Conservation (phyloP, 2,113 vertebrate species). For the Sander vitreus region DNA sequence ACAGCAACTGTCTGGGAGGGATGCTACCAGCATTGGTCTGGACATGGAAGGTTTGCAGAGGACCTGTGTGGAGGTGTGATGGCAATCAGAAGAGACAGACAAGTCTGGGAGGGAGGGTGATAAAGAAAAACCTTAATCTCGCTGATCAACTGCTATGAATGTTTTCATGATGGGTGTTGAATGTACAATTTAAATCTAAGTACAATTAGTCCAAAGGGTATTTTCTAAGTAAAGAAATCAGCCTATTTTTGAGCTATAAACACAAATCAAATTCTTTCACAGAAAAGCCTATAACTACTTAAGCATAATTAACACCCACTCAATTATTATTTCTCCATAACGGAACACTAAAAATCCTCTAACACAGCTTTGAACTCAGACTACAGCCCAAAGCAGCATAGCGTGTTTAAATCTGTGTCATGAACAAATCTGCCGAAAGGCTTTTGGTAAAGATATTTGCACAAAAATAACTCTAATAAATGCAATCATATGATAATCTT, state of each 20-base stretch:
- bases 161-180: neutral
- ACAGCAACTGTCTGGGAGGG: neutral
- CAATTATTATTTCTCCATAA: conserved; percentile 8
- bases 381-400: conserved; percentile 40
- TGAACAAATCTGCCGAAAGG: conserved; percentile 33
- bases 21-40: neutral
- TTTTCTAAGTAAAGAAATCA: neutral
- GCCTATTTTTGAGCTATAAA: conserved; percentile 1
- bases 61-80: neutral
- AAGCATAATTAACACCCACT: conserved; percentile 28
- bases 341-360: neutral
- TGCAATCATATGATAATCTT: conserved; percentile 14
- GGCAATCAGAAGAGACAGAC: neutral
- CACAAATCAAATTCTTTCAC: neutral
- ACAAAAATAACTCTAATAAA: conserved; percentile 43
- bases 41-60: neutral
- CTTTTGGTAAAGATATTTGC: conserved; percentile 33
- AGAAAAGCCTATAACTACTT: conserved; percentile 32
- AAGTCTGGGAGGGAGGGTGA: neutral
- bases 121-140: neutral
- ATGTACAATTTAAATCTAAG: neutral
- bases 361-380: conserved; percentile 42
- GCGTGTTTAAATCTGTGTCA: conserved; percentile 39
- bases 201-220: conserved; percentile 1
- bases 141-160: neutral